Base-by-base conservation (phyloP, 2,797 vertebrate species). In the Arrhamphus sclerolepis region DNA sequence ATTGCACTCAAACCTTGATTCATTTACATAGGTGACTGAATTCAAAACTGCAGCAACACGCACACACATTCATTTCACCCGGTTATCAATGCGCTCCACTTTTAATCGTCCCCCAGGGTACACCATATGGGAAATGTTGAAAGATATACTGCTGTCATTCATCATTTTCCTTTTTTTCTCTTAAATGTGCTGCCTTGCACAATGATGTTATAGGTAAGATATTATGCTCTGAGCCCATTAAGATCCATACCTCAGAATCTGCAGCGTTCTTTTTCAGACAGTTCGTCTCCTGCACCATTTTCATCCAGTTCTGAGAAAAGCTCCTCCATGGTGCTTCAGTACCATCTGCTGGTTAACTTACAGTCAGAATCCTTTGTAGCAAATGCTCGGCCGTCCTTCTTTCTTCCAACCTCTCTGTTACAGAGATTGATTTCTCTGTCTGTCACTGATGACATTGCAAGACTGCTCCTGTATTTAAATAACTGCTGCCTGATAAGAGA, bases 371-470 rank as follows among this genome's bases (percentile, higher is more conserved):
- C 50, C 14, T 43, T 41, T 60, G n/a, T 62, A 54, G 56, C 42
- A 79, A 68, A 68, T 3, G 26, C 55, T 66, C 9, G 6, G 46
- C 63, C 72, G 54, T 66, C 53, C 60, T 47, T 57, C 52, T 14
- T 52, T 21, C 72, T 31, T 49, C 42, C 58, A 18, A 56, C 55
- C 34, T 22, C 49, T 63, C 46, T 63, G 28, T 72, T 78, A 66
- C 72, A 58, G 71, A 83, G 72, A 83, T 85, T 72, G 78, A 90
- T 89, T 88, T 80, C 80, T 81, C 73, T 78, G 81, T 82, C 83
- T 83, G 78, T 78, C 86, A 82, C 79, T 66, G 84, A 83, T 86
- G 86, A 88, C 84, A 85, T 87, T 86, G 85, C 85, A 71, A 70
- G 41, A 71, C 76, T 81, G 54, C 78, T n/a, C n/a, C n/a, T 77